Percentiles rank a stretch among this genome's conserved stretches.
phyloP scores from a whole-genome alignment of 2,888 invertebrate species.

The Spisula subtruncata region DNA sequence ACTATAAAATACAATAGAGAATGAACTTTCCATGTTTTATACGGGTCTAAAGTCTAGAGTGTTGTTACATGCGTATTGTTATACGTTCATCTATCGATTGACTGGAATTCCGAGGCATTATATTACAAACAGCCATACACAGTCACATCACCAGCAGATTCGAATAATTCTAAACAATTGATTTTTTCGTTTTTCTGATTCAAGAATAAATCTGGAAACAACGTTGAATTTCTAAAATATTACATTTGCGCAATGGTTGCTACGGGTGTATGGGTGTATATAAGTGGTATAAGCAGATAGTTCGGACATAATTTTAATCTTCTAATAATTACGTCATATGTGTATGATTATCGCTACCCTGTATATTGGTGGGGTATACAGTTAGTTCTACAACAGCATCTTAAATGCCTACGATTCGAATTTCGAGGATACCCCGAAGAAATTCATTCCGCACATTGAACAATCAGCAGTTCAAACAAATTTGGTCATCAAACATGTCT shows the following conservation, averaged over 20 bases:
- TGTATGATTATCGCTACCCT: too few species aligned
- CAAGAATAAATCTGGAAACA: background rate
- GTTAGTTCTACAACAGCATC: too few species aligned
- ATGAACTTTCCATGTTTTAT: background rate
- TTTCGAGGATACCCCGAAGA: too few species aligned
- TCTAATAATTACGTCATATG: too few species aligned
- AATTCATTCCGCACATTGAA: too few species aligned
- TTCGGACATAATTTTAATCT: too few species aligned
- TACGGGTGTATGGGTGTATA: too few species aligned
- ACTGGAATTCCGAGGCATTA: background rate
- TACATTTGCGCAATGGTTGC: background rate
- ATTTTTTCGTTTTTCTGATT: background rate
- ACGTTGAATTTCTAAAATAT: background rate
- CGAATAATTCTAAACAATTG: conserved; percentile 2
- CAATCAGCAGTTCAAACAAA: too few species aligned
- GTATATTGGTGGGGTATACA: too few species aligned
- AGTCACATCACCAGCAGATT: background rate
- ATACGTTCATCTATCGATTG: conserved; percentile 21
- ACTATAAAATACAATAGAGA: background rate
- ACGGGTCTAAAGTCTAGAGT: background rate
- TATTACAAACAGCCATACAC: background rate
- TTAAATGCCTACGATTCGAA: too few species aligned
- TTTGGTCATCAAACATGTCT: too few species aligned
- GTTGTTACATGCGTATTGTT: background rate
- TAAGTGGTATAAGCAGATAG: too few species aligned